These are phyloP conservation scores for Ormyrus labotus DNA, from an alignment of 2,888 invertebrate genomes.

Conservation along the genomic window DNA sequence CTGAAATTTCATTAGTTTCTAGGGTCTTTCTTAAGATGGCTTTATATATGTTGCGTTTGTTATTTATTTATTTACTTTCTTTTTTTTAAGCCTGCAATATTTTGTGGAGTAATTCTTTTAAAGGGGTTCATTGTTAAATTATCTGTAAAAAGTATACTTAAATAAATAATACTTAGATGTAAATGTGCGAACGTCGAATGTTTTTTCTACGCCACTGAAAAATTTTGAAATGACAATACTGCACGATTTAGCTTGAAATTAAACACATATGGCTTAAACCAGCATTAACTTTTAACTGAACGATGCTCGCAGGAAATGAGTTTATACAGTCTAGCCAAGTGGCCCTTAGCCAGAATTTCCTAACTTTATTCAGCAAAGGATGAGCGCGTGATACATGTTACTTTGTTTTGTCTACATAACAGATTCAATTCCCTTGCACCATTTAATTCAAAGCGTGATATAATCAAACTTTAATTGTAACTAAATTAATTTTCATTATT, in stretches of 20 bases:
- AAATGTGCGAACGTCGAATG: too few species aligned
- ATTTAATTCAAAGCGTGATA: background rate
- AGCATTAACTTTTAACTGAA: conserved; percentile 11
- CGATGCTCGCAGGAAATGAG: background rate
- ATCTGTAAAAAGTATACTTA: too few species aligned
- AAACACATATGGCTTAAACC: background rate
- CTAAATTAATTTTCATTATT: too few species aligned
- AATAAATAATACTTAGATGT: too few species aligned
- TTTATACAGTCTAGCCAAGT: conserved; percentile 30
- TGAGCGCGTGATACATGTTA: background rate
- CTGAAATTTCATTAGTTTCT: conserved; percentile 5
- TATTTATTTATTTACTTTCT: too few species aligned
- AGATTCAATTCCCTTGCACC: background rate
- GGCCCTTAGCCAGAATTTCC: conserved; percentile 28
- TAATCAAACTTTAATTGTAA: too few species aligned
- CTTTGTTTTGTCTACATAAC: background rate
- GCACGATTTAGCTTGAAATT: background rate
- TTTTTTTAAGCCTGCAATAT: too few species aligned
- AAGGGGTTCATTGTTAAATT: too few species aligned
- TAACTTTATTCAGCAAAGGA: background rate
- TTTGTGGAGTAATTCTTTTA: too few species aligned
- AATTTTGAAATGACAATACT: too few species aligned
- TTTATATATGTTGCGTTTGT: too few species aligned
- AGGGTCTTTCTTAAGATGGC: background rate
- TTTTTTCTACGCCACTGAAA: too few species aligned